Evolutionary conservation across 2,113 vertebrate genomes (phyloP), one percentile per base, ranked within the genome.

Genomic region (Callorhinus ursinus): DNA sequence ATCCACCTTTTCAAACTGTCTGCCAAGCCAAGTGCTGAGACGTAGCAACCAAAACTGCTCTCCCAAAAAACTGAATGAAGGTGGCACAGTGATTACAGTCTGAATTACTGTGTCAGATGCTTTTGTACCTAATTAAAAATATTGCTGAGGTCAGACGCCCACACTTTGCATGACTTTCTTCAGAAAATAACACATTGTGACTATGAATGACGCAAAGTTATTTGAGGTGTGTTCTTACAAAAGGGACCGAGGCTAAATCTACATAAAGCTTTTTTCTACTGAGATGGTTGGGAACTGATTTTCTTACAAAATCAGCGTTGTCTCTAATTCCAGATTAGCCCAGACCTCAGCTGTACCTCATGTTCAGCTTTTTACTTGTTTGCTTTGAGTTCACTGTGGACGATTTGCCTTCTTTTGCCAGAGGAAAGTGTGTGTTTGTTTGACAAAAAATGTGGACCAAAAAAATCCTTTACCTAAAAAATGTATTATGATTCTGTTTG

Each of bases 391-490:
- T 96, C 84, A 84, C 33, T 69, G 33, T 61, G 77, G 51, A 7
- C 15, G 36, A 39, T 63, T 94, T 71, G 76, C 57, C 95, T 93
- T 96, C 95, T 97, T 98, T 92, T 88, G 59, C 93, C 91, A 97
- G 93, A 96, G 97, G 63, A 79, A 77, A 93, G 18, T 92, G 24
- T 71, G 21, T 74, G 33, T 81, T 79, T 82, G 28, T 61, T 74
- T 93, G 49, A 74, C 26, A 81, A 42, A 92, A 93, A 93, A 65
- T 67, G 21, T 90, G 87, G 79, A 97, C 96, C 96, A 96, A 97
- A 96, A 93, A 92, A 61, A 39, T 36, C 4, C 49, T 87, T 88
- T 71, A 46, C 18, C 72, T 69, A 55, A 95, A 94, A 87, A 90
- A 84, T 46, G 53, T 76, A 79, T 95, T 93, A 31, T 88, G 36